Conservation (phyloP, 2,888 invertebrate genomes). For the Cerceris rybyensis region DNA sequence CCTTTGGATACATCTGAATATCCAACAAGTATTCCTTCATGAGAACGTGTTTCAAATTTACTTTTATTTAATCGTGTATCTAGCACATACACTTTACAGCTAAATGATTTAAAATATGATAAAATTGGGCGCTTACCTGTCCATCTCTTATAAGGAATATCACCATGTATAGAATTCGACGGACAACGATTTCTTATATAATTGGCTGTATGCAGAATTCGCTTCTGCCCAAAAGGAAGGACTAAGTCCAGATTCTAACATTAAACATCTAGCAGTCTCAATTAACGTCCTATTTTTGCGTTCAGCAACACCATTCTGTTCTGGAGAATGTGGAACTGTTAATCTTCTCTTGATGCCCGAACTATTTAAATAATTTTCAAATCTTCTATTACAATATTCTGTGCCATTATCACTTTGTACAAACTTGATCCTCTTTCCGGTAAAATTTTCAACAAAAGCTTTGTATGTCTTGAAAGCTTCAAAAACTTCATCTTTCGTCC, state of each 20-base stretch:
- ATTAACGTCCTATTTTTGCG: conserved; percentile 22
- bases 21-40: too few species aligned
- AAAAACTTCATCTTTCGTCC: not conserved
- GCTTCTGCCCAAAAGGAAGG: too few species aligned
- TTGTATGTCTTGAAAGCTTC: not conserved
- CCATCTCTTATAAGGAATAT: too few species aligned
- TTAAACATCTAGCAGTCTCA: conserved; percentile 14
- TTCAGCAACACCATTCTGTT: conserved; percentile 24
- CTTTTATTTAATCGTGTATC: too few species aligned
- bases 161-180: too few species aligned
- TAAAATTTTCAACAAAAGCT: not conserved
- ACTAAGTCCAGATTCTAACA: not conserved
- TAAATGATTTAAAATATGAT: too few species aligned
- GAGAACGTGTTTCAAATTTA: too few species aligned
- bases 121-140: too few species aligned
- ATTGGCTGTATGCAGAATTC: too few species aligned
- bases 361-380: not conserved
- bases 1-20: too few species aligned
- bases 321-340: conserved; percentile 12
- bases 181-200: too few species aligned
- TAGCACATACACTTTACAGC: too few species aligned
- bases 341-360: conserved; percentile 19
- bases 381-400: not conserved
- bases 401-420: not conserved
- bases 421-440: not conserved